Evolutionary conservation across 1,140 invertebrate genomes (phyloP), one percentile per base, ranked within the genome.

Genomic region (Apis dorsata): DNA sequence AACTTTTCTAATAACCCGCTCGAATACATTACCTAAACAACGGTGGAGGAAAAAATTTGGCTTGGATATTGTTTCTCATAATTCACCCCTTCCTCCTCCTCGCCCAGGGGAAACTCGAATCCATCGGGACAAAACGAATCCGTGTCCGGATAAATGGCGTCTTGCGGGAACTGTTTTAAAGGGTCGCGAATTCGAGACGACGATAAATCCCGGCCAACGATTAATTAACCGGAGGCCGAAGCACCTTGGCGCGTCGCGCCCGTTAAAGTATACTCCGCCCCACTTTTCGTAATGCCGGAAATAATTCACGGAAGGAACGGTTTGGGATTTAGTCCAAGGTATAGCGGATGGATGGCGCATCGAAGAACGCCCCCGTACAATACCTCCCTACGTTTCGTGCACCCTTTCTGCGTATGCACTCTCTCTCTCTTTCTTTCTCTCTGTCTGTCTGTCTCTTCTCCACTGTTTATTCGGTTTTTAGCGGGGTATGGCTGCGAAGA

Each of bases 281-380:
- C 74, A 88, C 88, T 89, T 89, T 89, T 89, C 84, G 74, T 89
- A 89, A 89, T 89, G 88, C 68, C 81, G 81, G 81, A 57, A 82
- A 89, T 89, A 89, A 89, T 89, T 89, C 88, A 89, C 78, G 71
- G 79, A 44, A 44, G 34, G 57, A 89, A 79, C 88, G 87, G 66
- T 88, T 86, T 82, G 88, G 88, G 87, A 89, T 89, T 89, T 88
- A 82, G 65, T 79, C 44, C 49, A 19, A n/a, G n/a, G 24, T 34
- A 21, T 55, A 66, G 65, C 28, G 11, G 15, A n/a, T 17, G 7
- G 1, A 10, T 65, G 21, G 75, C 65, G 86, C 83, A 85, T 87
- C 83, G 87, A 85, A 83, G 76, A 77, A 66, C 84, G 80, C 62
- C 74, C 28, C 74, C 28, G 63, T 81, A 57, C 44, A 78, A 59